Conservation (phyloP, 2,797 vertebrate genomes). For the Chelonia mydas region DNA sequence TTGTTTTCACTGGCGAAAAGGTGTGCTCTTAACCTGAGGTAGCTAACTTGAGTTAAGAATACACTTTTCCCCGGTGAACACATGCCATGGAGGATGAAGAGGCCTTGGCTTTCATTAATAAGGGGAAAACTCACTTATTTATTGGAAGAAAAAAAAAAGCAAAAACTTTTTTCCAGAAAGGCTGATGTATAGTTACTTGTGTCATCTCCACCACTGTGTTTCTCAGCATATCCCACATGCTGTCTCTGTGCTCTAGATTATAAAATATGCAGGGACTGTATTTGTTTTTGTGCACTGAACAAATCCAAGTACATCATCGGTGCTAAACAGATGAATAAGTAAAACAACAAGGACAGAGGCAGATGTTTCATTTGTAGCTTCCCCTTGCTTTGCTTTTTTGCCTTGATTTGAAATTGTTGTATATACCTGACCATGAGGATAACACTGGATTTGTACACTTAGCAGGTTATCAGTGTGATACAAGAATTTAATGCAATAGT, state of each 20-base stretch:
- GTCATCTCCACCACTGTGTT: not conserved
- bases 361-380: constrained; percentile 32
- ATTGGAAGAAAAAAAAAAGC: not conserved
- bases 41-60: not conserved
- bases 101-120: not conserved
- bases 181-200: not conserved
- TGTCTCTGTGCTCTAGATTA: not conserved
- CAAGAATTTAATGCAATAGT: constrained; percentile 77
- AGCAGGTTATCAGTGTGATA: constrained; percentile 64
- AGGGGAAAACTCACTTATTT: not conserved
- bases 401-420: constrained; percentile 42
- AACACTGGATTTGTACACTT: constrained; percentile 68
- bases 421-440: constrained; percentile 56
- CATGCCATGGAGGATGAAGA: not conserved
- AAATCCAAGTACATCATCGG: not conserved
- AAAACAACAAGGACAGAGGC: constrained; percentile 15
- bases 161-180: not conserved
- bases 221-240: not conserved
- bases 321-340: constrained; percentile 34
- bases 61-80: not conserved
- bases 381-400: constrained; percentile 33
- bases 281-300: constrained; percentile 2
- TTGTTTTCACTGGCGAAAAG: not conserved
- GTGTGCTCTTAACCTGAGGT: not conserved
- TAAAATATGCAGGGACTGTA: not conserved